Percentiles rank a stretch among this genome's conserved stretches.
These are phyloP conservation scores for Holotrichia oblita DNA, from an alignment of 1,140 invertebrate genomes.

Conservation along the genomic window DNA sequence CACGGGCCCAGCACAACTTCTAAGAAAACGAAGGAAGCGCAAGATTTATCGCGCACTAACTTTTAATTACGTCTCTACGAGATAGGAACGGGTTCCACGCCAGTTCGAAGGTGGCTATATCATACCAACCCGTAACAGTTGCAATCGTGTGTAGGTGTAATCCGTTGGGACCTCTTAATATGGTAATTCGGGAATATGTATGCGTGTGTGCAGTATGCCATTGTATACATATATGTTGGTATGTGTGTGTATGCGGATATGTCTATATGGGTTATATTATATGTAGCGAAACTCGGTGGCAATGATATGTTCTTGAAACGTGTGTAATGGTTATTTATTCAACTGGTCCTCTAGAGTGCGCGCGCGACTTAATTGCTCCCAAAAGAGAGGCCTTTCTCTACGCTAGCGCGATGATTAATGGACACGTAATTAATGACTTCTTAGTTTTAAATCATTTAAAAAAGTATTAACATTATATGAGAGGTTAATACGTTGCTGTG, in stretches of 20 bases:
- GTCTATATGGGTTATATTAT: too few species aligned
- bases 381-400: not conserved
- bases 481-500: not conserved
- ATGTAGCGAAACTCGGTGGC: not conserved
- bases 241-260: too few species aligned
- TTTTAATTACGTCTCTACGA: conserved; percentile 6
- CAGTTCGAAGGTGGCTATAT: not conserved
- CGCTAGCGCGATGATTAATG: not conserved
- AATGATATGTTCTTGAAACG: not conserved
- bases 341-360: not conserved
- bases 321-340: conserved; percentile 7
- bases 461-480: conserved; percentile 14
- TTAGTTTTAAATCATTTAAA: conserved; percentile 14
- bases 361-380: not conserved
- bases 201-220: not conserved
- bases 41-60: not conserved
- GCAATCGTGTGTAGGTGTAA: conserved; percentile 4
- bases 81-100: not conserved
- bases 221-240: too few species aligned
- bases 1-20: not conserved
- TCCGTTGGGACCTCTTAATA: not conserved
- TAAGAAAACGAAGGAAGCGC: not conserved
- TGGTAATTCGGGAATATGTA: not conserved
- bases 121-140: not conserved
- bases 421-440: not conserved